These are phyloP conservation scores for Uropsilus gracilis DNA, from an alignment of 2,113 vertebrate species.

Conservation along the genomic window DNA sequence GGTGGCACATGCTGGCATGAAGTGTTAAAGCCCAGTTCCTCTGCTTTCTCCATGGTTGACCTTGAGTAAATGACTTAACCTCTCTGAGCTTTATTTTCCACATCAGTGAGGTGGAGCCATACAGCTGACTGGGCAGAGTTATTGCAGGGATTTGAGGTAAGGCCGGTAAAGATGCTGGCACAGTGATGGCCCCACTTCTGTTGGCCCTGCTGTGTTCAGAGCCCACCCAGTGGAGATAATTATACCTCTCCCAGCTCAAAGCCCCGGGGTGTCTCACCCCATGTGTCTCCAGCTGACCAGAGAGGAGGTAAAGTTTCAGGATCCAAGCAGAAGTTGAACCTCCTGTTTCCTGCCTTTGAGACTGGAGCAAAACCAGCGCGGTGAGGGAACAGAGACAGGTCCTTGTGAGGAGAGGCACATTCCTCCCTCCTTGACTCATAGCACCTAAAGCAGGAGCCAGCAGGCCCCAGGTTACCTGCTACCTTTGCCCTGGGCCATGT, in stretches of 20 bases:
- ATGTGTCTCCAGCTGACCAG: neutral
- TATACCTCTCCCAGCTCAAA: neutral
- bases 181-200: neutral
- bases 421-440: too few species aligned
- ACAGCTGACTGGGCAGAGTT: neutral
- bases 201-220: neutral
- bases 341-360: neutral
- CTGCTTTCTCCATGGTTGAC: neutral
- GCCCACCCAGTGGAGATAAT: neutral
- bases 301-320: neutral
- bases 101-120: neutral
- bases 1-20: too few species aligned
- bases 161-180: neutral
- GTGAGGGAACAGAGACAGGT: neutral
- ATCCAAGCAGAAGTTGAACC: neutral
- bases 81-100: neutral
- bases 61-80: neutral
- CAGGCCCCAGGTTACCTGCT: neutral
- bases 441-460: neutral
- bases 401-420: neutral
- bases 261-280: neutral
- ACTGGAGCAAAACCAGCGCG: neutral
- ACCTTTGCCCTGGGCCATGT: neutral
- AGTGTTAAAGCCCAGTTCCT: neutral
- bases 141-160: too few species aligned